These are phyloP conservation scores for Ericerus pela DNA, from an alignment of 1,140 invertebrate genomes.

Conservation along the genomic window DNA sequence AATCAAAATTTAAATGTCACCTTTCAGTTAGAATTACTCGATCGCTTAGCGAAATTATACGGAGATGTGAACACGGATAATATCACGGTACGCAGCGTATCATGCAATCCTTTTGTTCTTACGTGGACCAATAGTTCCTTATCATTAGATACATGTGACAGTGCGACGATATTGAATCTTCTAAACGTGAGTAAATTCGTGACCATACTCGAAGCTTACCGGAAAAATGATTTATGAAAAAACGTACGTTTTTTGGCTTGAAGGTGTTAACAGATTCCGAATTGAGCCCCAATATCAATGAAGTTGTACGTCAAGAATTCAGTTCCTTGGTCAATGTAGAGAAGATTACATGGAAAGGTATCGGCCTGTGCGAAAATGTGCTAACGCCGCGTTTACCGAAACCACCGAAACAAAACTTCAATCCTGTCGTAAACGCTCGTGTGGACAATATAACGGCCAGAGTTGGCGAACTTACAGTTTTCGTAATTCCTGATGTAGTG, in stretches of 20 bases:
- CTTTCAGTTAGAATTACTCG: background rate
- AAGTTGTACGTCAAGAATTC: background rate
- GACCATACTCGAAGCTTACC: background rate
- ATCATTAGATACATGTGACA: background rate
- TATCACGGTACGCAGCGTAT: background rate
- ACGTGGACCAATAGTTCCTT: background rate
- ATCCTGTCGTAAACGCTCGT: constrained; percentile 62
- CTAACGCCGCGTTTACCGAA: constrained; percentile 19
- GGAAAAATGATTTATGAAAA: too few species aligned
- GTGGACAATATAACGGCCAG: constrained; percentile 68
- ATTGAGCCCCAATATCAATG: background rate
- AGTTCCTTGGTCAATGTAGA: background rate
- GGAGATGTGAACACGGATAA: background rate
- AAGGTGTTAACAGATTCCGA: background rate
- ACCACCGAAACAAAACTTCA: constrained; percentile 42
- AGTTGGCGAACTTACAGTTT: constrained; percentile 59
- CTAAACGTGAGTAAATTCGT: background rate
- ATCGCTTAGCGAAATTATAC: background rate
- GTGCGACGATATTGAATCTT: background rate
- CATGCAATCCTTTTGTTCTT: background rate
- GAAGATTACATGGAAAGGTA: background rate
- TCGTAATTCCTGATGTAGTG: constrained; percentile 56
- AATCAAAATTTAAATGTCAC: background rate
- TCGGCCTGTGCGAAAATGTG: background rate
- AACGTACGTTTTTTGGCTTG: background rate